Conservation (phyloP, 2,797 vertebrate species). For the Helostoma temminkii region DNA sequence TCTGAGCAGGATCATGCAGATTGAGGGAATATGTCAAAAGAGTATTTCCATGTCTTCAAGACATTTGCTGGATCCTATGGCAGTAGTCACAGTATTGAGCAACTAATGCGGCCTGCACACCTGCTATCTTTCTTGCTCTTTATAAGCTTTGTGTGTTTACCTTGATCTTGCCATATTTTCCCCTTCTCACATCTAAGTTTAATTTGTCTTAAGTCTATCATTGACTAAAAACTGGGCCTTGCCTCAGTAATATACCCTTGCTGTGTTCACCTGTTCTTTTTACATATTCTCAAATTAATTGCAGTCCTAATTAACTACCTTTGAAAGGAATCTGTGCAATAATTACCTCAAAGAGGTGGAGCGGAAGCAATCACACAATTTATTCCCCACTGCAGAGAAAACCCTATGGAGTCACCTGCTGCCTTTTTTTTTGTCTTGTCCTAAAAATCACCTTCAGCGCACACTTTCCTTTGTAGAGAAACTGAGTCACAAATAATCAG, state of each 20-base stretch:
- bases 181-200: constrained; percentile 34
- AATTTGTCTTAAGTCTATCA: constrained; percentile 57
- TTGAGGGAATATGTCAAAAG: constrained; percentile 55
- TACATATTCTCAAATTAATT: constrained; percentile 83
- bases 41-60: constrained; percentile 42
- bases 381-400: constrained; percentile 78
- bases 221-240: constrained; percentile 54
- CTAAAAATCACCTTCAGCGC: constrained; percentile 69
- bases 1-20: constrained; percentile 47
- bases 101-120: constrained; percentile 14
- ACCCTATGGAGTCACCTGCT: constrained; percentile 62
- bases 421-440: constrained; percentile 43
- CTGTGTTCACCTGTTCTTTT: constrained; percentile 77
- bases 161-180: constrained; percentile 28
- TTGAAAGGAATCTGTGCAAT: constrained; percentile 73
- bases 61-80: too few species aligned
- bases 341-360: constrained; percentile 81
- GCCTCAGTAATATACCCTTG: constrained; percentile 70
- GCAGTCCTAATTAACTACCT: constrained; percentile 81
- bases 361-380: constrained; percentile 80
- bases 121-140: constrained; percentile 6
- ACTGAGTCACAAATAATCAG: constrained; percentile 33
- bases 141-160: constrained; percentile 23
- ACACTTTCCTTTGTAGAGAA: constrained; percentile 29
- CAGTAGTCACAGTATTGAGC: background rate